A percentile compares a stretch with the other conserved stretches of the same genome.
These are phyloP conservation scores for Odontomachus brunneus DNA, from an alignment of 1,140 invertebrate species.

Conservation along the genomic window DNA sequence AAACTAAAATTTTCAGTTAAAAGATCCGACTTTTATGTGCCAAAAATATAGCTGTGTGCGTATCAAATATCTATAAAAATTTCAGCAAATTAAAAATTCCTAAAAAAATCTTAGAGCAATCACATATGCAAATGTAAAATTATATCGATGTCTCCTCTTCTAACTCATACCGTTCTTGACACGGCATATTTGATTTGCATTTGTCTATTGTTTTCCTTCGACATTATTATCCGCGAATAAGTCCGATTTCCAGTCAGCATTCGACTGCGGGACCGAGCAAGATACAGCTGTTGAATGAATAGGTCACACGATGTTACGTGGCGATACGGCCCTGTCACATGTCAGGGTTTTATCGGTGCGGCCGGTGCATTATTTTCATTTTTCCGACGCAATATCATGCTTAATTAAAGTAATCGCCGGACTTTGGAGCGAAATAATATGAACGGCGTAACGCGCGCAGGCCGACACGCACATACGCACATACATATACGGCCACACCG, in stretches of 20 bases:
- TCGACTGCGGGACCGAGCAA: constrained; percentile 20
- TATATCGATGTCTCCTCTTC: background rate
- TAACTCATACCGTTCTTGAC: background rate
- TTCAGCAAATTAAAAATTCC: background rate
- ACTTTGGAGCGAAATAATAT: constrained; percentile 71
- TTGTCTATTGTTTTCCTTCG: background rate
- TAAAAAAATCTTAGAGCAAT: background rate
- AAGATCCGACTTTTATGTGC: background rate
- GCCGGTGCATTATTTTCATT: constrained; percentile 73
- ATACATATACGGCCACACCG: constrained; percentile 10
- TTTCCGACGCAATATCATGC: constrained; percentile 72
- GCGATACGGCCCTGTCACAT: constrained; percentile 31
- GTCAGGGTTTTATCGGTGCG: constrained; percentile 56
- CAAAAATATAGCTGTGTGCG: too few species aligned
- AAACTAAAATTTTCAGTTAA: background rate
- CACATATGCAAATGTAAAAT: background rate
- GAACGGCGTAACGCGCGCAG: background rate
- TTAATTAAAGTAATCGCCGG: constrained; percentile 77
- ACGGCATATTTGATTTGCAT: background rate
- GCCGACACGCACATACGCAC: background rate
- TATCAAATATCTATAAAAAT: too few species aligned
- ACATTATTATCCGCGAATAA: constrained; percentile 25
- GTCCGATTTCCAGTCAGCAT: constrained; percentile 17
- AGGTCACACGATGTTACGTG: constrained; percentile 59
- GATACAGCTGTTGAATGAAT: constrained; percentile 39